phyloP scores from a whole-genome alignment of 2,797 vertebrate species.

The Lophius americanus region DNA sequence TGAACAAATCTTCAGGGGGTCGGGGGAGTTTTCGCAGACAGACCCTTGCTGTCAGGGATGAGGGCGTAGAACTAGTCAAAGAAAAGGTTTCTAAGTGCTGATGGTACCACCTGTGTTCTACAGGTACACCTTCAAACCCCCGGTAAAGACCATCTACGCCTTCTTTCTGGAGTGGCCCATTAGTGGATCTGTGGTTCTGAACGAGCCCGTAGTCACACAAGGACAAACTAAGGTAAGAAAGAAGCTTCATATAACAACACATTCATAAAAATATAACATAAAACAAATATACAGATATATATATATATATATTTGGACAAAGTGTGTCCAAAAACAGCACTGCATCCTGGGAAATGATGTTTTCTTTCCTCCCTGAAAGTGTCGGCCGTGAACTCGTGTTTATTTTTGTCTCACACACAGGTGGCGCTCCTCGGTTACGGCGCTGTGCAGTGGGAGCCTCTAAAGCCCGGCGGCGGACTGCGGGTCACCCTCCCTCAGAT shows the following conservation, averaged over 20 bases:
- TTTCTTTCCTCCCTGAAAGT: not conserved
- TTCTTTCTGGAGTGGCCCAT: constrained; percentile 89
- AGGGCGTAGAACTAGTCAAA: no score
- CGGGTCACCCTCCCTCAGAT: constrained; percentile 82
- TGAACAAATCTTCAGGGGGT: no score
- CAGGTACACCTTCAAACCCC: constrained; percentile 90
- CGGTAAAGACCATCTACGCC: constrained; percentile 84
- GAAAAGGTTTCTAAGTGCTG: no score
- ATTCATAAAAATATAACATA: no score
- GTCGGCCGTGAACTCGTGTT: not conserved
- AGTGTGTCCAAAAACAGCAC: not conserved
- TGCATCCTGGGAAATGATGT: constrained; percentile 1
- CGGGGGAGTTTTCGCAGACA: no score
- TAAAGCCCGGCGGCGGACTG: constrained; percentile 80
- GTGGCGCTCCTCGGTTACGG: constrained; percentile 87
- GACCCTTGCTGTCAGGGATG: no score
- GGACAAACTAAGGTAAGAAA: constrained; percentile 84
- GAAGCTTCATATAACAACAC: not conserved
- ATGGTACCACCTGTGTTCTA: constrained; percentile 1
- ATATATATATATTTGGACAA: no score
- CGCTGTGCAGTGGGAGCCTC: constrained; percentile 82
- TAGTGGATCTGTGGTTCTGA: constrained; percentile 81
- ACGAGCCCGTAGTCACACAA: constrained; percentile 75
- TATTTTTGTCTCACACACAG: constrained; percentile 68
- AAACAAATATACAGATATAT: no score